Conservation (phyloP, 2,113 vertebrate species). For the Bagarius yarrelli region DNA sequence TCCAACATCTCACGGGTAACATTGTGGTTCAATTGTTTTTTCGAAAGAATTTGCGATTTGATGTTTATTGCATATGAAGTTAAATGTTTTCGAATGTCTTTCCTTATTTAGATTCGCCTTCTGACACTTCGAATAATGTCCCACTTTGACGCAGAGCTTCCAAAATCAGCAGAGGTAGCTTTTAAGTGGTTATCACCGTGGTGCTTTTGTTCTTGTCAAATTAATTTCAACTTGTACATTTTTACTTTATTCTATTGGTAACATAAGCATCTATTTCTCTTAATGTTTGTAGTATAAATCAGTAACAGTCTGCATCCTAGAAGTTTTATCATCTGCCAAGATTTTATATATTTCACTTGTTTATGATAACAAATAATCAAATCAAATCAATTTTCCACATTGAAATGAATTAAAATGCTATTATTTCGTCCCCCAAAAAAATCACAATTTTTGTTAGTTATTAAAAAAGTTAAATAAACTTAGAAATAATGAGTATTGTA, state of each 20-base stretch:
- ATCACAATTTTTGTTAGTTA: no score
- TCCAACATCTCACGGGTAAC: constrained; percentile 82
- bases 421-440: no score
- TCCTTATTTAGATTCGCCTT: constrained; percentile 79
- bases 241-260: neutral
- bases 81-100: neutral
- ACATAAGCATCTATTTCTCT: neutral
- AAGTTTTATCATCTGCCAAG: neutral
- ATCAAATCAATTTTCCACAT: no score
- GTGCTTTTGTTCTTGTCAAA: neutral
- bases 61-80: neutral
- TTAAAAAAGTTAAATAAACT: no score
- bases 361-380: neutral
- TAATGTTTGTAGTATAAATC: neutral
- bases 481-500: no score
- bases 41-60: neutral
- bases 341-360: neutral
- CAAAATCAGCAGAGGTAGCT: constrained; percentile 76
- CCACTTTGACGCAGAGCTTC: constrained; percentile 80
- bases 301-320: neutral
- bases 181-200: neutral
- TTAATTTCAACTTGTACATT: neutral
- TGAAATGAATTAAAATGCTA: no score
- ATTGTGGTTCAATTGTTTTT: neutral
- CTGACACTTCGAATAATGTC: constrained; percentile 87